Evolutionary conservation across 2,113 vertebrate genomes (phyloP), one percentile per base, ranked within the genome.

Genomic region (Phrynosoma blainvillii): DNA sequence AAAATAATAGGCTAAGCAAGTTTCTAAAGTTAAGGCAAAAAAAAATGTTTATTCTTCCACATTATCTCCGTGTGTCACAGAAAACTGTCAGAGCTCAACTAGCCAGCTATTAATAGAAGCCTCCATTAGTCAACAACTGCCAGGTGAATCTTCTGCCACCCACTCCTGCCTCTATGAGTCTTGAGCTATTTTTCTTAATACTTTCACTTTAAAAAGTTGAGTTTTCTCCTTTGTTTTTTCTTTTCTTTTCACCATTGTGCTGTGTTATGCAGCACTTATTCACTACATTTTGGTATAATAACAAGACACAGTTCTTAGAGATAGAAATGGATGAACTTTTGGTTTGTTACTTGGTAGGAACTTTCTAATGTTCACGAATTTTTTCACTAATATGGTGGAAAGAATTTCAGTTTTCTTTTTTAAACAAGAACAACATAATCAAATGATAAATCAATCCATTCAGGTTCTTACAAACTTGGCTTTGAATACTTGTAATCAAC

Each of bases 81-180:
- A 89, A 82, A 91, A 89, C 54, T 77, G 40, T 25, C 42, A 7
- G 0, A 2, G 25, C 36, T 52, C 76, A 66, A 90, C 86, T 71
- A 73, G 71, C 68, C 84, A 81, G 74, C 84, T 87, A 86, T 91
- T 90, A 93, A 84, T 47, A 89, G 74, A 73, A 56, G 89, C 87
- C 56, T 85, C 52, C 81, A 7, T 30, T 89, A 89, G 76, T 73
- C 79, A 73, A 56, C 8, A 18, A 80, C 62, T 1, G 74, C 40
- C 80, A 86, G 73, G 30, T 42, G 59, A 12, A 18, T 85, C 88
- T 87, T 79, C 66, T 81, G 85, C 79, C 82, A 84, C 0, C 30
- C 86, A 68, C 74, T 88, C 30, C 20, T 52, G 66, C 65, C 79
- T 80, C 66, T 79, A 14, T 52, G 85, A 89, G 68, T 11, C 16